Percentiles rank a stretch among this genome's conserved stretches.
Conservation (phyloP, 2,113 vertebrate genomes). For the Hymenochirus boettgeri region DNA sequence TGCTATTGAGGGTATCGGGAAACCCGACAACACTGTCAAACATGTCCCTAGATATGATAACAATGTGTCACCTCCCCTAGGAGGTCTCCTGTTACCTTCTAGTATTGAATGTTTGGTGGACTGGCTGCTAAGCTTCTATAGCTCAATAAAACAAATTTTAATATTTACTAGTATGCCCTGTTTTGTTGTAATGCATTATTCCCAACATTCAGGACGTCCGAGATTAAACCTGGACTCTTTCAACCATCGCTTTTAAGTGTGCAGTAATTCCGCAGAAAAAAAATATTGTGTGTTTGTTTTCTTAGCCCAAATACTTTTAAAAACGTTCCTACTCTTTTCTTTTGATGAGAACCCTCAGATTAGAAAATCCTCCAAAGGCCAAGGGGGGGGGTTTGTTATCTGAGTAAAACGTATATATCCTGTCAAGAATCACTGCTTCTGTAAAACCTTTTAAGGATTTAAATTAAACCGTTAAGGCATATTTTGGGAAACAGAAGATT, state of each 20-base stretch:
- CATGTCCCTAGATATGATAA: constrained; percentile 8
- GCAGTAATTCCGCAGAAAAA: constrained; percentile 25
- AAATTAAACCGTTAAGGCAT: too few relatives aligned
- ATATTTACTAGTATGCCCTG: constrained; percentile 4
- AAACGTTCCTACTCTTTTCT: constrained; percentile 25
- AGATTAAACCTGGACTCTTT: constrained; percentile 18
- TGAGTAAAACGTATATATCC: too few relatives aligned
- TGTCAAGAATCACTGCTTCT: too few relatives aligned
- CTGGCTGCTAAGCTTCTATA: constrained; percentile 27
- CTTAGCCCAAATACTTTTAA: constrained; percentile 24
- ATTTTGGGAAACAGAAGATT: too few relatives aligned
- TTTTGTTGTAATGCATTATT: constrained; percentile 29
- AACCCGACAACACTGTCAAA: constrained; percentile 4
- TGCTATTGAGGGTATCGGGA: neutral
- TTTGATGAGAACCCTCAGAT: constrained; percentile 44
- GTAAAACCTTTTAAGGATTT: too few relatives aligned
- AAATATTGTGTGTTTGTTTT: constrained; percentile 15
- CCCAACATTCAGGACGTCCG: constrained; percentile 20
- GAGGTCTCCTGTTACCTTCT: constrained; percentile 17
- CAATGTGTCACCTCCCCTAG: constrained; percentile 12
- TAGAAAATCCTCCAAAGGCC: constrained; percentile 46
- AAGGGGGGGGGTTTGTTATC: too few relatives aligned
- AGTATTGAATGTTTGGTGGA: constrained; percentile 3
- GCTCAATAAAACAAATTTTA: constrained; percentile 38
- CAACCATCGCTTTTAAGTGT: constrained; percentile 15